phyloP scores from a whole-genome alignment of 2,797 vertebrate genomes.

The Rachycentron canadum region DNA sequence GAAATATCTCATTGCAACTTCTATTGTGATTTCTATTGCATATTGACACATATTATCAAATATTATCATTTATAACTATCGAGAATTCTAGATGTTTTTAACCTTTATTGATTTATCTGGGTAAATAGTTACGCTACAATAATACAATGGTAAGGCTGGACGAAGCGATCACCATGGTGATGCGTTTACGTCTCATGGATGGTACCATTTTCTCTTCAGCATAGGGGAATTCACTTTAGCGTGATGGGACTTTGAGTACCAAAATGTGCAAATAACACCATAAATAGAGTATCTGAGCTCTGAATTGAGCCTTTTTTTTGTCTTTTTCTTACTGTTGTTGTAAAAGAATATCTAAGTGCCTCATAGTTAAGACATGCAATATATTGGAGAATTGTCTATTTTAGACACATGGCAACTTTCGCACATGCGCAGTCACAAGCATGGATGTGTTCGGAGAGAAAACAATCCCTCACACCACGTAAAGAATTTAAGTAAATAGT shows the following conservation, averaged over 20 bases:
- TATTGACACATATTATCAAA: no score
- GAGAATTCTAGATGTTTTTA: neutral
- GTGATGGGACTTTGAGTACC: neutral
- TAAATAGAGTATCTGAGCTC: accelerated
- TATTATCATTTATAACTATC: neutral
- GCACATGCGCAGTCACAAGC: conserved; percentile 62
- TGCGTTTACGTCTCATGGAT: neutral
- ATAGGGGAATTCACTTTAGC: conserved; percentile 15
- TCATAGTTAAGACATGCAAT: neutral
- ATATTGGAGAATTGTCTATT: neutral
- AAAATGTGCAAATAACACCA: accelerated
- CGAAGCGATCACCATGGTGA: conserved; percentile 59
- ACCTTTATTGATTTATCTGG: neutral
- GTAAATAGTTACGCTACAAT: accelerated
- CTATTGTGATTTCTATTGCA: no score
- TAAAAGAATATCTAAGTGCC: accelerated
- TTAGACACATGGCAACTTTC: conserved; percentile 23
- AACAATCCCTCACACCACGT: neutral
- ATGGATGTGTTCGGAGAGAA: conserved; percentile 32
- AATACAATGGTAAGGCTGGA: neutral
- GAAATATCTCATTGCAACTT: neutral
- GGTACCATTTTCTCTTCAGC: conserved; percentile 39
- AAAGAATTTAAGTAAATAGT: conserved; percentile 39
- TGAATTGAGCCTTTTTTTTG: accelerated
- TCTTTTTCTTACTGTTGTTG: accelerated